Conservation (phyloP, 2,797 vertebrate genomes). For the Epinephelus awoara region DNA sequence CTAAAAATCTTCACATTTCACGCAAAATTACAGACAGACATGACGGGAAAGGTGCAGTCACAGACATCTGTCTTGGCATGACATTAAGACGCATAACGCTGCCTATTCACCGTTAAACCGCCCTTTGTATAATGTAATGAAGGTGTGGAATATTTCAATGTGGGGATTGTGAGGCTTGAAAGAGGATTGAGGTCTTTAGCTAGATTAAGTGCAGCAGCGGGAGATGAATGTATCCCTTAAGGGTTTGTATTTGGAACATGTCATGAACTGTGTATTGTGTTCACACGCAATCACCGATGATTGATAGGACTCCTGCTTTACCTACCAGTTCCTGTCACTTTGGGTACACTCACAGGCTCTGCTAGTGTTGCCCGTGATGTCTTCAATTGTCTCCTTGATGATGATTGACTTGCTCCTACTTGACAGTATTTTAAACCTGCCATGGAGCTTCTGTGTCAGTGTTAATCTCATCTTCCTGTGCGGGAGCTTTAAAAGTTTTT, state of each 20-base stretch:
- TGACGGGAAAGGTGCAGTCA: conserved; percentile 34
- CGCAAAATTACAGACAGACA: conserved; percentile 32
- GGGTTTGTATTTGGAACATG: conserved; percentile 52
- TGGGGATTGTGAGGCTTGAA: conserved; percentile 42
- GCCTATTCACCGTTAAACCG: conserved; percentile 59
- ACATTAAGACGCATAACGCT: conserved; percentile 42
- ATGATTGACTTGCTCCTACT: conserved; percentile 38
- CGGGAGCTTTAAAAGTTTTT: conserved; percentile 20
- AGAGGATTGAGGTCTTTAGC: conserved; percentile 63
- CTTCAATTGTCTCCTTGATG: conserved; percentile 50
- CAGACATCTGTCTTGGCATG: conserved; percentile 40
- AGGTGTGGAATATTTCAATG: conserved; percentile 61
- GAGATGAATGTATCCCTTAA: conserved; percentile 64
- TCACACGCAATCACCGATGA: conserved; percentile 50
- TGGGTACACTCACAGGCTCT: conserved; percentile 12
- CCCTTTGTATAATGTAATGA: conserved; percentile 65
- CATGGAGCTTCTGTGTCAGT: conserved; percentile 29
- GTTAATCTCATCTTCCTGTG: conserved; percentile 28
- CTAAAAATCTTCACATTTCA: conserved; percentile 46
- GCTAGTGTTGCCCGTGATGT: conserved; percentile 36
- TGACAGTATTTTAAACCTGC: conserved; percentile 46
- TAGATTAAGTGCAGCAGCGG: conserved; percentile 66
- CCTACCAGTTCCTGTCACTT: conserved; percentile 47
- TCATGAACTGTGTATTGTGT: conserved; percentile 55
- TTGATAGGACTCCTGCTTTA: conserved; percentile 45